Evolutionary conservation across 2,888 invertebrate species (phyloP).

Genomic region (Metallyticus violacea): DNA sequence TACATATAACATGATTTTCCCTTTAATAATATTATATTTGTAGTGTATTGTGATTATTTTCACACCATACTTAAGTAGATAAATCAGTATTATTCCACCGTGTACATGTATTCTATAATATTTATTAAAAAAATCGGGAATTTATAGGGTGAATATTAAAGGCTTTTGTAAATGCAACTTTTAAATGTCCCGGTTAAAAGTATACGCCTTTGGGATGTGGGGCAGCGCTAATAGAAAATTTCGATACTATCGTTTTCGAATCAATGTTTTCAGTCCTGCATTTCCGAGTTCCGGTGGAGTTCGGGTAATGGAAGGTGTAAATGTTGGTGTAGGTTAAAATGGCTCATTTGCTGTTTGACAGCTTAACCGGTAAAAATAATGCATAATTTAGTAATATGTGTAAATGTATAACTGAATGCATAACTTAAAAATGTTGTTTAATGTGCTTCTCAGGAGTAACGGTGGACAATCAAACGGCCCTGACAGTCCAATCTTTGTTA

Average conservation of each 20-base stretch:
- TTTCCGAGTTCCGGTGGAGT: not conserved
- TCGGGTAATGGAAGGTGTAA: not conserved
- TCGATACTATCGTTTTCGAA: not conserved
- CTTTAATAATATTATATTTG: too few relatives aligned
- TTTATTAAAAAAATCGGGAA: too few relatives aligned
- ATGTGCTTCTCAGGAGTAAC: conserved; percentile 26
- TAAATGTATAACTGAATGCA: not conserved
- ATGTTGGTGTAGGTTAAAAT: not conserved
- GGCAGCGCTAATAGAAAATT: too few relatives aligned
- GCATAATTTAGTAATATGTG: not conserved
- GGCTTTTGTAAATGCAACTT: not conserved
- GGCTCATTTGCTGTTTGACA: conserved; percentile 19
- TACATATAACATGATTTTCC: too few relatives aligned
- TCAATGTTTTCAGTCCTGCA: not conserved
- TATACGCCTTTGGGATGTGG: too few relatives aligned
- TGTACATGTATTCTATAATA: too few relatives aligned
- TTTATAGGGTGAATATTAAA: too few relatives aligned
- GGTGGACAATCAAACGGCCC: conserved; percentile 31
- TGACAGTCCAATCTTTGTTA: conserved; percentile 29
- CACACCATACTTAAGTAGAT: too few relatives aligned
- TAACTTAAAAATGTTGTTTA: not conserved
- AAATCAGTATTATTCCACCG: too few relatives aligned
- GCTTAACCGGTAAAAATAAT: not conserved
- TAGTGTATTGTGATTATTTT: too few relatives aligned
- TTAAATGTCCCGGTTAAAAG: not conserved